phyloP scores from a whole-genome alignment of 2,113 vertebrate species.

The Strigops habroptila region DNA sequence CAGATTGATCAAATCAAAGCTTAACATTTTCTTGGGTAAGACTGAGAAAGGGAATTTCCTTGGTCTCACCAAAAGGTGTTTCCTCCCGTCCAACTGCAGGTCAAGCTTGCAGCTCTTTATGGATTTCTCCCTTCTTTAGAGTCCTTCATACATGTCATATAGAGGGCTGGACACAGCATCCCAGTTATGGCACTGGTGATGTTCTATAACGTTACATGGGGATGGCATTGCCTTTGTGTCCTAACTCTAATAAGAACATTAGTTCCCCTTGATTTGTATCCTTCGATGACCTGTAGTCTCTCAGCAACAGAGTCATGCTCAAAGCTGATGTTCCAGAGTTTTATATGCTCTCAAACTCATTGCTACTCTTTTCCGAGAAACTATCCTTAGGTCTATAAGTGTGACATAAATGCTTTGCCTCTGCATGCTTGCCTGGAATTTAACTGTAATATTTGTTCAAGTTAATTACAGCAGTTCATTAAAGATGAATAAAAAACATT shows the following conservation, averaged over 20 bases:
- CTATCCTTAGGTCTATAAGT: neutral
- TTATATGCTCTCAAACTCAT: neutral
- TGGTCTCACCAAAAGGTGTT: neutral
- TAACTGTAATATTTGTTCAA: constrained; percentile 1
- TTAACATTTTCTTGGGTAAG: neutral
- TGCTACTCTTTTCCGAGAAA: neutral
- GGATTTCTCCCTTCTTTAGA: neutral
- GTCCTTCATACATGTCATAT: neutral
- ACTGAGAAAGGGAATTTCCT: neutral
- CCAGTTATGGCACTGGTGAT: neutral
- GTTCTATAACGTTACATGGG: neutral
- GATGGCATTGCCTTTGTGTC: neutral
- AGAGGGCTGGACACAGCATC: neutral
- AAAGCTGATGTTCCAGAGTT: neutral
- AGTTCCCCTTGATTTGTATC: neutral
- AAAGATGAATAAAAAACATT: neutral
- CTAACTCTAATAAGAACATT: neutral
- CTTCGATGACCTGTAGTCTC: neutral
- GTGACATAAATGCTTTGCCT: neutral
- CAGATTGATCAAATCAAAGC: neutral
- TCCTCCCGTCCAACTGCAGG: fast-evolving
- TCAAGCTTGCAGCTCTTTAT: neutral
- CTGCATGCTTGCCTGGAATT: neutral
- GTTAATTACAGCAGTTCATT: neutral
- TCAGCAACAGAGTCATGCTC: neutral